phyloP scores from a whole-genome alignment of 2,888 invertebrate species.

The Lordiphosa fenestrarum region DNA sequence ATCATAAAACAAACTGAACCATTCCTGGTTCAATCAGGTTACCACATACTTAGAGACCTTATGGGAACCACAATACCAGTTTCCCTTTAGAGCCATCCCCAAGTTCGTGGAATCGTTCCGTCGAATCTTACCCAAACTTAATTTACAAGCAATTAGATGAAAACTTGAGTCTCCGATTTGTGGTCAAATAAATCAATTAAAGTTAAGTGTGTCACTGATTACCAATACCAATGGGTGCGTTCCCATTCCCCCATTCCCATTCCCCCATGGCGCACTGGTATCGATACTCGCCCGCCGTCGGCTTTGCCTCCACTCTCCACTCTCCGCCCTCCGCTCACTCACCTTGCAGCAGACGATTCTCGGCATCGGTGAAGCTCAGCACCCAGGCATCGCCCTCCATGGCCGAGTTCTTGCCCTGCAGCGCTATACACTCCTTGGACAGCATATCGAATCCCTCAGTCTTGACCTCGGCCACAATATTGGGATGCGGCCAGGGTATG shows the following conservation, averaged over 20 bases:
- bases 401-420: constrained; percentile 92
- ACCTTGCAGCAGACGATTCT: constrained; percentile 92
- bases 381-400: constrained; percentile 99
- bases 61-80: too few relatives aligned
- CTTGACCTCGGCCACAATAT: constrained; percentile 95
- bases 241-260: constrained; percentile 5
- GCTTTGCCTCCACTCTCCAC: background rate
- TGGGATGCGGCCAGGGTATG: constrained; percentile 96
- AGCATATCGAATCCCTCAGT: constrained; percentile 97
- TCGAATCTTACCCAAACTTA: constrained; percentile 33
- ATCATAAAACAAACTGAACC: too few relatives aligned
- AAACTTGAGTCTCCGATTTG: constrained; percentile 67
- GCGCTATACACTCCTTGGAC: constrained; percentile 92
- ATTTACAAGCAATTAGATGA: constrained; percentile 72
- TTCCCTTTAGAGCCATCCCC: too few relatives aligned
- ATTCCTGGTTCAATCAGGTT: too few relatives aligned
- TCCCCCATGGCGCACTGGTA: background rate
- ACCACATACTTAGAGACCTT: too few relatives aligned
- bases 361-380: constrained; percentile 94
- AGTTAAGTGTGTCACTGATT: constrained; percentile 70
- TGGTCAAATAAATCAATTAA: constrained; percentile 74
- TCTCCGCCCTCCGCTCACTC: background rate
- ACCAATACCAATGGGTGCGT: constrained; percentile 36
- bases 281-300: background rate
- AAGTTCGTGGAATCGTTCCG: too few relatives aligned